Conservation (phyloP, 2,797 vertebrate genomes). For the Erethizon dorsatum region DNA sequence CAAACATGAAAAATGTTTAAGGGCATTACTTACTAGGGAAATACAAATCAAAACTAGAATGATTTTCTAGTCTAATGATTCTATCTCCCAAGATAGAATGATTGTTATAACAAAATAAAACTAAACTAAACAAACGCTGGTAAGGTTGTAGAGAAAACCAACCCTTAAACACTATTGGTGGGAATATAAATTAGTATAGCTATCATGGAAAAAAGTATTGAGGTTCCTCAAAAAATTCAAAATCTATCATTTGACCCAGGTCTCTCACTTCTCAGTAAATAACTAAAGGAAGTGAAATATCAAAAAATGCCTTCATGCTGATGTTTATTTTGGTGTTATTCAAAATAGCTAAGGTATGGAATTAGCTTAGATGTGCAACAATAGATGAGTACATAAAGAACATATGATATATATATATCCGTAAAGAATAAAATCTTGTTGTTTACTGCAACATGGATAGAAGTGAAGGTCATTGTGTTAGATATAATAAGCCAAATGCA, state of each 20-base stretch:
- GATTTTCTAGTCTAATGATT: no score
- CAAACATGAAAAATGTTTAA: neutral
- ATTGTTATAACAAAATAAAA: neutral
- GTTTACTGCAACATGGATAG: neutral
- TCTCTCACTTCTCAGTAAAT: neutral
- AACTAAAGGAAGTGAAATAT: neutral
- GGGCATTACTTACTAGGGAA: no score
- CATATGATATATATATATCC: neutral
- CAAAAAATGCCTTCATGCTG: no score
- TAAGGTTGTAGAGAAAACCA: neutral
- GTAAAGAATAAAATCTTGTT: neutral
- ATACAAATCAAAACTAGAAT: neutral
- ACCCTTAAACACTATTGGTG: neutral
- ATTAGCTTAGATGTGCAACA: neutral
- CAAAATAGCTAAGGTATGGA: neutral
- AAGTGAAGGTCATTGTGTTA: neutral
- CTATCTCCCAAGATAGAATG: neutral
- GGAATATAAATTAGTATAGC: neutral
- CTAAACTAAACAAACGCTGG: neutral
- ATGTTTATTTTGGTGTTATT: neutral
- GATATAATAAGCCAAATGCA: neutral
- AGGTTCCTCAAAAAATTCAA: neutral
- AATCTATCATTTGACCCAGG: no score
- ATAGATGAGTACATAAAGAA: neutral
- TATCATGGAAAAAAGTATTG: neutral